Evolutionary conservation across 1,140 invertebrate genomes (phyloP).

Genomic region (Drosophila watanabei): DNA sequence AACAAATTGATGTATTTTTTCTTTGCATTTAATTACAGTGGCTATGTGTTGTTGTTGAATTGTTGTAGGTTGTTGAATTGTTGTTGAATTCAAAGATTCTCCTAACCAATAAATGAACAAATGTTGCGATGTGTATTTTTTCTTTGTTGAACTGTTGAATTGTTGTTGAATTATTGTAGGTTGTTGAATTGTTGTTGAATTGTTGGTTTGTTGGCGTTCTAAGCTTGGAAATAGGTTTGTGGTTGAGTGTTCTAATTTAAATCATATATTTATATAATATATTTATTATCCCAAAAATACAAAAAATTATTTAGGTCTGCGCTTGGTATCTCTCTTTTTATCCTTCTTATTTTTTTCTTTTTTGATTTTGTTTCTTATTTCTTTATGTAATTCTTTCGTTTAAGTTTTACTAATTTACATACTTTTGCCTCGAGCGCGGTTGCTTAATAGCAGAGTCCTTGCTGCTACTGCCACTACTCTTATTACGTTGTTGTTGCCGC

Average conservation of each 20-base stretch:
- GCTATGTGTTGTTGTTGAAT: constrained; percentile 54
- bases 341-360: constrained; percentile 16
- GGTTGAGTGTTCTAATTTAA: constrained; percentile 36
- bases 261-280: constrained; percentile 31
- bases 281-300: constrained; percentile 46
- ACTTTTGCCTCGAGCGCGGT: constrained; percentile 45
- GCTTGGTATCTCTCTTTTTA: constrained; percentile 23
- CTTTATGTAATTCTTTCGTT: constrained; percentile 2
- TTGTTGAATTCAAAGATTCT: too few species aligned
- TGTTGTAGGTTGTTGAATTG: constrained; percentile 18
- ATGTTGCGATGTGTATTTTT: too few species aligned
- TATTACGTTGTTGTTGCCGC: constrained; percentile 51
- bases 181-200: constrained; percentile 22
- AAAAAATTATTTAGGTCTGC: constrained; percentile 52
- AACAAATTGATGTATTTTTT: constrained; percentile 56
- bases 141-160: constrained; percentile 37
- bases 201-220: constrained; percentile 33
- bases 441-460: constrained; percentile 46
- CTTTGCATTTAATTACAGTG: constrained; percentile 69
- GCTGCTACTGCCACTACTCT: constrained; percentile 42
- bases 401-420: constrained; percentile 44
- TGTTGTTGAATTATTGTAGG: too few species aligned
- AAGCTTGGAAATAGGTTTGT: constrained; percentile 43
- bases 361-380: constrained; percentile 19
- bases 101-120: too few species aligned